Evolutionary conservation across 1,140 invertebrate species (phyloP).

Genomic region (Papilio glaucus): DNA sequence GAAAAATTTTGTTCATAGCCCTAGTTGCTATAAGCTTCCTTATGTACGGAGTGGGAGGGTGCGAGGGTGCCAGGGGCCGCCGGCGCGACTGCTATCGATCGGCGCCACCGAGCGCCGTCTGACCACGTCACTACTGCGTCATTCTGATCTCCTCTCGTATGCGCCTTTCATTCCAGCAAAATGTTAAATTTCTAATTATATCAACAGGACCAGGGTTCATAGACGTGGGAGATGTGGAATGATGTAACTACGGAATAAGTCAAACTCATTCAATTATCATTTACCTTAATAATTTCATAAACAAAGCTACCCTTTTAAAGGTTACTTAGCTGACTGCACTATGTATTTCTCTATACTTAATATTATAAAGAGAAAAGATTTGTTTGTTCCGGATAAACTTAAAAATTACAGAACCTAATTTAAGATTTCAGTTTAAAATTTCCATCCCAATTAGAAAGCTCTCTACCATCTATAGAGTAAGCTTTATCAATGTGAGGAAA

Average conservation of each 20-base stretch:
- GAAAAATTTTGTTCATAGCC: not conserved
- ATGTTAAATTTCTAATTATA: not conserved
- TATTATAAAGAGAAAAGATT: too few species aligned
- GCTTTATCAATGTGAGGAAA: too few species aligned
- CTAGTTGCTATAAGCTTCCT: slow-evolving; percentile 31
- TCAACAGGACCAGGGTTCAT: not conserved
- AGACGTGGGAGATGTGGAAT: not conserved
- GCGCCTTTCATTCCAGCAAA: slow-evolving; percentile 34
- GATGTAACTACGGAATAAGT: not conserved
- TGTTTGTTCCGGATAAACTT: too few species aligned
- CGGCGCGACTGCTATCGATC: slow-evolving; percentile 72
- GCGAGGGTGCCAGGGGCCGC: slow-evolving; percentile 56
- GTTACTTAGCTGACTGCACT: too few species aligned
- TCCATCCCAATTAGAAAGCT: too few species aligned
- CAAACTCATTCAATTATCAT: not conserved
- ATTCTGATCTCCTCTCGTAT: slow-evolving; percentile 52
- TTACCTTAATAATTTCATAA: not conserved
- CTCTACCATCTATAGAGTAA: too few species aligned
- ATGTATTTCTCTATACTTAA: too few species aligned
- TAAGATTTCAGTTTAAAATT: too few species aligned
- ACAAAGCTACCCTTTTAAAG: too few species aligned
- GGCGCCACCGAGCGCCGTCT: slow-evolving; percentile 58
- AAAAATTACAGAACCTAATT: too few species aligned
- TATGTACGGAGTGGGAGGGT: slow-evolving; percentile 29
- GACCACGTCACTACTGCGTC: slow-evolving; percentile 73